A percentile compares a stretch with the other conserved stretches of the same genome.
Conservation (phyloP, 2,888 invertebrate genomes). For the Drosophila neoperkinsi region DNA sequence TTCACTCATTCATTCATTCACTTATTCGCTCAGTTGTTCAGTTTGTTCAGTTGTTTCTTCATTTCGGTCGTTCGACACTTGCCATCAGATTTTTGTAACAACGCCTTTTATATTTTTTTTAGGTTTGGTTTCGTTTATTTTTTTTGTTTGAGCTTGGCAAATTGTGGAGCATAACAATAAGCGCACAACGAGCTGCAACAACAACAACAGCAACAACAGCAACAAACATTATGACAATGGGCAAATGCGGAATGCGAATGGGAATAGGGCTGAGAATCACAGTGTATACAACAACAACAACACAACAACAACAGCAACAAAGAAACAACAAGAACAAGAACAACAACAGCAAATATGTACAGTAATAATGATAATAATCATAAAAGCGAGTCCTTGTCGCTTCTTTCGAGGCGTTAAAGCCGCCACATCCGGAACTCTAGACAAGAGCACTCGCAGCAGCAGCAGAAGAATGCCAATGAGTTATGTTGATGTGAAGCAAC, state of each 20-base stretch:
- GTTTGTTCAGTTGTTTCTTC: not conserved
- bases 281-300: conserved; percentile 1
- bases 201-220: conserved; percentile 14
- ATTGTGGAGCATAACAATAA: conserved; percentile 66
- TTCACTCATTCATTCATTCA: not conserved
- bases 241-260: conserved; percentile 16
- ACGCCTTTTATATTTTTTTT: conserved; percentile 22
- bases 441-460: not conserved
- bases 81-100: conserved; percentile 29
- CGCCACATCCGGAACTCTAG: conserved; percentile 18
- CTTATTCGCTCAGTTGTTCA: not conserved
- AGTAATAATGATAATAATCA: conserved; percentile 72
- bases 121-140: conserved; percentile 9
- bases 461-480: conserved; percentile 36
- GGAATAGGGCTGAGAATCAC: conserved; percentile 3
- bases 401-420: conserved; percentile 54
- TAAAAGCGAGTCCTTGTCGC: conserved; percentile 65
- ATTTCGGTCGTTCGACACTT: conserved; percentile 24
- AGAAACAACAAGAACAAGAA: not conserved
- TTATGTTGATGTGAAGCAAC: conserved; percentile 52
- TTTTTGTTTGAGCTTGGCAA: conserved; percentile 38
- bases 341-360: conserved; percentile 39
- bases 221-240: conserved; percentile 16
- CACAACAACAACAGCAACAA: not conserved
- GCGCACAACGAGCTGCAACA: conserved; percentile 56